These are phyloP conservation scores for Andrena cerasifolii DNA, from an alignment of 1,140 invertebrate genomes.

Conservation along the genomic window DNA sequence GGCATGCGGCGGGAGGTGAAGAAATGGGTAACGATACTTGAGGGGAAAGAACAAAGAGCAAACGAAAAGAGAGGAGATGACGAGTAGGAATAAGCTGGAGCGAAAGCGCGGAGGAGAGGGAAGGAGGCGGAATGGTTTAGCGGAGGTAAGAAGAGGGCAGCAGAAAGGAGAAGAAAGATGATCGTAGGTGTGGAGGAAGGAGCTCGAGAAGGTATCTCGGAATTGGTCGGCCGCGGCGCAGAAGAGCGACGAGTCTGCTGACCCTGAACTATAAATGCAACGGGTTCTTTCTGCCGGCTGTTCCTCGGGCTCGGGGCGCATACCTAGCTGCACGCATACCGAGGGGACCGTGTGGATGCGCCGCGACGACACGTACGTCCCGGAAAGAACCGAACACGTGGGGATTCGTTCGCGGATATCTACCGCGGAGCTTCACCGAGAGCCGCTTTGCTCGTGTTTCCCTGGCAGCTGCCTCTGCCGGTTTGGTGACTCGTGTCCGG, in stretches of 20 bases:
- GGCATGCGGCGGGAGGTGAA: too few species aligned
- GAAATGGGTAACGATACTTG: too few species aligned
- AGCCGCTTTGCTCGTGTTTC: conserved; percentile 38
- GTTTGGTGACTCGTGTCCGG: conserved; percentile 55
- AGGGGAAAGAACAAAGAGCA: too few species aligned
- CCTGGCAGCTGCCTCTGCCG: conserved; percentile 33
- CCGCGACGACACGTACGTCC: conserved; percentile 17
- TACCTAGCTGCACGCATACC: conserved; percentile 38
- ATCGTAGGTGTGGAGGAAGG: conserved; percentile 9
- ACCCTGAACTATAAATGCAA: conserved; percentile 75
- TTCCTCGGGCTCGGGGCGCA: conserved; percentile 42
- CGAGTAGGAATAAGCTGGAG: too few species aligned
- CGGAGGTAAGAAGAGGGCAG: not conserved
- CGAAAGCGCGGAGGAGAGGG: not conserved
- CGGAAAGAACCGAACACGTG: conserved; percentile 31
- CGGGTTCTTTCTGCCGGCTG: conserved; percentile 55
- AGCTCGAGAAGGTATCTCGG: not conserved
- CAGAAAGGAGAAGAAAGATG: not conserved
- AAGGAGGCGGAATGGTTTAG: not conserved
- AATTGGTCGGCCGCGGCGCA: conserved; percentile 50
- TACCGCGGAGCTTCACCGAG: not conserved
- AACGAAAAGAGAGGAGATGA: too few species aligned
- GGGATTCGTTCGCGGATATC: conserved; percentile 16
- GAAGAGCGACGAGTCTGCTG: conserved; percentile 57
- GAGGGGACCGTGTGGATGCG: conserved; percentile 3